phyloP scores from a whole-genome alignment of 2,888 invertebrate species.

The Ptychoptera albimana region DNA sequence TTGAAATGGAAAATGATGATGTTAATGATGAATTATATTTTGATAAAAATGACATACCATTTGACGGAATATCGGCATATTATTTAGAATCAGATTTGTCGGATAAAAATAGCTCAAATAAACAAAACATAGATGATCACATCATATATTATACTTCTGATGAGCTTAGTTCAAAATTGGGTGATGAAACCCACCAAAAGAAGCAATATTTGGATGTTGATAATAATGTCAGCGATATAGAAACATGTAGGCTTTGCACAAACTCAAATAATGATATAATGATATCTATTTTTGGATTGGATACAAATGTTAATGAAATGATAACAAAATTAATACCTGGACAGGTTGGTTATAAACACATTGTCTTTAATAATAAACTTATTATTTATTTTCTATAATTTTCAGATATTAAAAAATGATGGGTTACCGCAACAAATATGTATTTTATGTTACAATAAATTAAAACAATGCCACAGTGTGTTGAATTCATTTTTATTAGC shows the following conservation, averaged over 20 bases:
- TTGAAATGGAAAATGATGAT: neutral
- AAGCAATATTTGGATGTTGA: neutral
- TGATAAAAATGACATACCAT: too few species aligned
- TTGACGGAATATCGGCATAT: too few species aligned
- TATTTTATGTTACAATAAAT: conserved; percentile 11
- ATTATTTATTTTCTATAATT: neutral
- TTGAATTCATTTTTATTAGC: conserved; percentile 11
- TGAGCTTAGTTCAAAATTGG: neutral
- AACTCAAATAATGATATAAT: neutral
- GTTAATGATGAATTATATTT: too few species aligned
- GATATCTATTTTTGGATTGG: conserved; percentile 5
- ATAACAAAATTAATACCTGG: conserved; percentile 1
- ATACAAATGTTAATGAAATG: neutral
- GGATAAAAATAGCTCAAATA: too few species aligned
- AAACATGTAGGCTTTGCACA: conserved; percentile 8
- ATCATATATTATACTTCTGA: neutral
- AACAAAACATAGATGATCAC: too few species aligned
- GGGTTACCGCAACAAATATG: conserved; percentile 11
- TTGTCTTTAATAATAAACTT: neutral
- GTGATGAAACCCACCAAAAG: neutral
- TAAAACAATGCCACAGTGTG: conserved; percentile 9
- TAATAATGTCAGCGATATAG: neutral
- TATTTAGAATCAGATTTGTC: too few species aligned
- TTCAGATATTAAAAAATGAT: conserved; percentile 11
- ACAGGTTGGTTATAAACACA: neutral